Percentiles rank a stretch among this genome's conserved stretches.
phyloP scores from a whole-genome alignment of 2,888 invertebrate species.

The Meteorus colon region DNA sequence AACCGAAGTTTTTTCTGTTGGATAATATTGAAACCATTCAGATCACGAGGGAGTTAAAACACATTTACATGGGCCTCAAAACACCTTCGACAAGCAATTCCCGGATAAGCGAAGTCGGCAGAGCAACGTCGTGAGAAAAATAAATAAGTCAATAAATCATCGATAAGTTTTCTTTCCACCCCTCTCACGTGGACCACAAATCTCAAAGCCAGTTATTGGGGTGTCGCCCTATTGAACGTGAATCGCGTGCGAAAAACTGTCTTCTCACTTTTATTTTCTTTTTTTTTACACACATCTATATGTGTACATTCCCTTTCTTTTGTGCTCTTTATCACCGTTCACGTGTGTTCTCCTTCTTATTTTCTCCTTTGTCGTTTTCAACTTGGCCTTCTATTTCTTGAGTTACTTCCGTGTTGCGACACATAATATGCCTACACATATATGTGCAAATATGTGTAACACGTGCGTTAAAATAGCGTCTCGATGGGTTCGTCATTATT shows the following conservation, averaged over 20 bases:
- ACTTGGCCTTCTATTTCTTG: conserved; percentile 12
- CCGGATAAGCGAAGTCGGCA: conserved; percentile 42
- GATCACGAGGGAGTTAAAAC: background rate
- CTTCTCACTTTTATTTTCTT: conserved; percentile 38
- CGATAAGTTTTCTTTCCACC: conserved; percentile 60
- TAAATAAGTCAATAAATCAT: conserved; percentile 64
- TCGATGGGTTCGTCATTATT: conserved; percentile 52
- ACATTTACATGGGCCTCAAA: conserved; percentile 33
- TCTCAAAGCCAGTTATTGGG: conserved; percentile 65
- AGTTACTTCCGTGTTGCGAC: background rate
- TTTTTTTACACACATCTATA: conserved; percentile 27
- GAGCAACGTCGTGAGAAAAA: conserved; percentile 50
- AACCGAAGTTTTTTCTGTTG: background rate
- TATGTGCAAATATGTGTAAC: conserved; percentile 49
- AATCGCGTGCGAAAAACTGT: conserved; percentile 58
- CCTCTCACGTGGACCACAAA: conserved; percentile 62
- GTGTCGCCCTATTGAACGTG: conserved; percentile 64
- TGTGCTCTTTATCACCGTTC: conserved; percentile 40
- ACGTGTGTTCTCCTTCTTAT: conserved; percentile 41
- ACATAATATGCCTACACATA: background rate
- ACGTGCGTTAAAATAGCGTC: conserved; percentile 54
- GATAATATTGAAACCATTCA: background rate
- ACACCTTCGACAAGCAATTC: conserved; percentile 30
- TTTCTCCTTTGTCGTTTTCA: conserved; percentile 36
- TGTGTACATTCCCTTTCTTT: conserved; percentile 27